phyloP scores from a whole-genome alignment of 2,113 vertebrate genomes.

The Guaruba guarouba region DNA sequence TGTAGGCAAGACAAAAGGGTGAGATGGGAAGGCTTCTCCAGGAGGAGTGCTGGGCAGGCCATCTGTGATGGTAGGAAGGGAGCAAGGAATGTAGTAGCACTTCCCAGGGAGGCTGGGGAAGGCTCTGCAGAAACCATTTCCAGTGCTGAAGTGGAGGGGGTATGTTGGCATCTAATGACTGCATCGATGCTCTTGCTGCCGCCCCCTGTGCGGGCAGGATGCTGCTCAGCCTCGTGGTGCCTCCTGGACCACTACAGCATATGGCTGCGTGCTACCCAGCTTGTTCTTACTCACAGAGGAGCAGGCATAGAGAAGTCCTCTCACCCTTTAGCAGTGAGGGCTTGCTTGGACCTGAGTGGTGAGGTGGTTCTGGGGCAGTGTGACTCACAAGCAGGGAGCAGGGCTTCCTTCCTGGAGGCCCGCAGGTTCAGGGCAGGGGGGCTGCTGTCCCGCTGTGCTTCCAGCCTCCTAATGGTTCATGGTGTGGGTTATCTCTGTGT shows the following conservation, averaged over 20 bases:
- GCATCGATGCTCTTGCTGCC: background rate
- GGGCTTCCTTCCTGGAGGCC: background rate
- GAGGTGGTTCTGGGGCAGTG: background rate
- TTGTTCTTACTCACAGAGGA: background rate
- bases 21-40: conserved; percentile 10
- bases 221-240: background rate
- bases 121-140: conserved; percentile 4
- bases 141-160: background rate
- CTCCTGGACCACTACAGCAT: background rate
- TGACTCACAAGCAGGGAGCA: background rate
- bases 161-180: background rate
- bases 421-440: background rate
- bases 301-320: background rate
- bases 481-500: fast-evolving
- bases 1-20: background rate
- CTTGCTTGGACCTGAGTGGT: background rate
- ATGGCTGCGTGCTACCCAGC: fast-evolving
- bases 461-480: fast-evolving
- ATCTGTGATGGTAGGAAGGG: conserved; percentile 26
- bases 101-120: conserved; percentile 18
- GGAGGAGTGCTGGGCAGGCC: conserved; percentile 50
- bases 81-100: conserved; percentile 31
- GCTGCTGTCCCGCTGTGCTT: background rate
- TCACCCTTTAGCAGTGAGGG: fast-evolving
- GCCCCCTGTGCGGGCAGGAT: background rate